Conservation (phyloP, 64 coral and sea anemone genomes). For the Acropora yongei region DNA sequence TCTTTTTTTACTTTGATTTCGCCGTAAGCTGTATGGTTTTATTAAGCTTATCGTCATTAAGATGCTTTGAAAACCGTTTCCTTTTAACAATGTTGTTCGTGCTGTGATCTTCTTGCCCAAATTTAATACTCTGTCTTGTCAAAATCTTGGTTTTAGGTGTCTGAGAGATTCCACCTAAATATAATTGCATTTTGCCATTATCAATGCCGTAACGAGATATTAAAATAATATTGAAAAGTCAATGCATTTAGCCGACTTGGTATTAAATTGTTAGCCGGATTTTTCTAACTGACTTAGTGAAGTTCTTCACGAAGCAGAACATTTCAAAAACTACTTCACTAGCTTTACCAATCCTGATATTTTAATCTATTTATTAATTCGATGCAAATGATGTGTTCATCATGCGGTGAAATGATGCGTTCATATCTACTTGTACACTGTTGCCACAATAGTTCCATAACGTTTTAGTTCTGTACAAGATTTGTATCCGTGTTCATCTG, state of each 20-base stretch:
- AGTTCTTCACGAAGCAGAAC: too few species aligned
- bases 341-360: too few species aligned
- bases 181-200: neutral
- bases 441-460: too few species aligned
- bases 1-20: neutral
- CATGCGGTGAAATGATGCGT: too few species aligned
- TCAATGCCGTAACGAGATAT: neutral
- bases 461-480: too few species aligned
- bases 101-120: neutral
- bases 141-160: neutral
- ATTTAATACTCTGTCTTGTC: neutral
- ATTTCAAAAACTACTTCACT: too few species aligned
- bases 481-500: too few species aligned
- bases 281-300: too few species aligned
- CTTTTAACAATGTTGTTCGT: neutral
- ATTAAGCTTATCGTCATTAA: neutral
- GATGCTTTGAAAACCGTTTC: neutral
- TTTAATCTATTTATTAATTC: too few species aligned
- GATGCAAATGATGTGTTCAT: too few species aligned
- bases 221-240: neutral
- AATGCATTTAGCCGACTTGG: neutral
- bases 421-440: too few species aligned
- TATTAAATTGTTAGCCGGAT: too few species aligned
- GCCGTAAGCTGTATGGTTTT: neutral
- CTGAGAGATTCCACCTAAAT: neutral